Base-by-base conservation (phyloP, 2,888 invertebrate species). In the Agrotis puta region DNA sequence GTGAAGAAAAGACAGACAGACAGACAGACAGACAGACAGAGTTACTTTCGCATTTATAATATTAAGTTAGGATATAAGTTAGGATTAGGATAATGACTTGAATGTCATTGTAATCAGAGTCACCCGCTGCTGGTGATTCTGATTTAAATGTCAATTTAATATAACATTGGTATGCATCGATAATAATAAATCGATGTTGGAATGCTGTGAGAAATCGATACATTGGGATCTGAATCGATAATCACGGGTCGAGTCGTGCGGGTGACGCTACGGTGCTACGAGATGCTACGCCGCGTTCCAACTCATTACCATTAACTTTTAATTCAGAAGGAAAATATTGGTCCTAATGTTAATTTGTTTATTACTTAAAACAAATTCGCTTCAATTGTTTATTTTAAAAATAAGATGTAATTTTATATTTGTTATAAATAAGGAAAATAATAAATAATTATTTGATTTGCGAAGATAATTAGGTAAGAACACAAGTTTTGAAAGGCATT, bases 241-340 rank as follows among this genome's bases (percentile, higher is more conserved):
- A 64, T 62, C 66, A 64, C 11, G 59, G 65, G 65, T 71, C 76
- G 62, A 70, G 47, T 64, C 79, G 68, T 74, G 77, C 77, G 61
- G 56, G 66, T 58, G 58, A 45, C 43, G 61, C 27, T 57, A 62
- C 64, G 27, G 51, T 43, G 54, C 70, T 70, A 43, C 47, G 57
- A 72, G 13, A 20, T 64, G 74, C 74, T 51, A 27, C 53, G 47
- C 6, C 51, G n/a, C 27, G 47, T 51, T n/a, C 13, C 13, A 3
- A 47, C 7, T 57, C 62, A 75, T 75, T 68, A 74, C 18, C 56
- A 74, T 57, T 47, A 16, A 51, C 48, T 39, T 74, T 61, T 47
- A 51, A 62, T 62, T 27, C 27, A 62, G 33, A 47, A 48, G 13
- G 14, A 13, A 61, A 33, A n/a, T 45, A 45, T 66, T 66, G 14